A percentile compares a stretch with the other conserved stretches of the same genome.
Evolutionary conservation across 2,113 vertebrate species (phyloP).

Genomic region (Parus major): DNA sequence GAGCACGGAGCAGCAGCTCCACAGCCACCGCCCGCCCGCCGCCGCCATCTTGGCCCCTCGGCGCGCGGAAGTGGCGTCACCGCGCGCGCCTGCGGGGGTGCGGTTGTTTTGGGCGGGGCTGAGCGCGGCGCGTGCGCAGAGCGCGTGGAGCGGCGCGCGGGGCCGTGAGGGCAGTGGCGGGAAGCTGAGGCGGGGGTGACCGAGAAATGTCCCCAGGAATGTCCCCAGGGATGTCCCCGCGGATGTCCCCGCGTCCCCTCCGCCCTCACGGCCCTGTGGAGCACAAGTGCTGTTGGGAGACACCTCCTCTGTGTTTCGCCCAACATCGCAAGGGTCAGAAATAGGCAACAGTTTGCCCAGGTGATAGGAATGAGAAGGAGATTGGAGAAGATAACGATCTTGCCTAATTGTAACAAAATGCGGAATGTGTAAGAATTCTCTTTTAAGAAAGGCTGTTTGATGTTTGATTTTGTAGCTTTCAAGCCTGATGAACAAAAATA

Average conservation of each 20-base stretch:
- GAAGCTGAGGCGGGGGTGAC: rapidly evolving
- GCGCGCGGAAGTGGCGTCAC: constrained; percentile 36
- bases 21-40: constrained; percentile 18
- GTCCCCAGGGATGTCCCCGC: rapidly evolving
- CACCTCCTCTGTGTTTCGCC: rapidly evolving
- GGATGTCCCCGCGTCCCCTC: neutral
- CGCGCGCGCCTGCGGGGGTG: rapidly evolving
- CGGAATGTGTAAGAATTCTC: neutral
- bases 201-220: rapidly evolving
- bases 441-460: neutral
- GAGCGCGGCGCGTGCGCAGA: rapidly evolving
- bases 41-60: constrained; percentile 36
- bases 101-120: neutral
- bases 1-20: constrained; percentile 42
- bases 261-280: neutral
- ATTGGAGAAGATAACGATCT: too few species aligned
- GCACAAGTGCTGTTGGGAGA: neutral
- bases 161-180: neutral
- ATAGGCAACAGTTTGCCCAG: rapidly evolving
- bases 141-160: neutral
- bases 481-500: too few species aligned
- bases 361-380: neutral
- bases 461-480: neutral
- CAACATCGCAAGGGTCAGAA: neutral
- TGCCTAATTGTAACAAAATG: neutral